Evolutionary conservation across 2,888 invertebrate genomes (phyloP), one percentile per base, ranked within the genome.

Genomic region (Brachypalpus laphriformis): DNA sequence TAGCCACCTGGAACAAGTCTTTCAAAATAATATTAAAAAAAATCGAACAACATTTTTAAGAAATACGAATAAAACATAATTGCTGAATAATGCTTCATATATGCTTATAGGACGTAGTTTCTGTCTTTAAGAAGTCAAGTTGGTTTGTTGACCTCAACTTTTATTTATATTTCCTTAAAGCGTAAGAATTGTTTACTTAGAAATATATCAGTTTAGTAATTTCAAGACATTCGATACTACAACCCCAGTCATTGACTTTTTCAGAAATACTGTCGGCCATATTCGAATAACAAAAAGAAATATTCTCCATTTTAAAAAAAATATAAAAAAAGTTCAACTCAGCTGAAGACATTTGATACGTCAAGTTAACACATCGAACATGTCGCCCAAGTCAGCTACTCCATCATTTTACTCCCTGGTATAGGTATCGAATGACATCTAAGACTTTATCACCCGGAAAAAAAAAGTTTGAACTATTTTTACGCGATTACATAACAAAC

Each of bases 391-490:
- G 14, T 40, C 25, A 54, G 25, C 20, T 37, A 45, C 70, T 71
- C 82, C 77, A 65, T 82, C 49, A 40, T 14, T n/a, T n/a, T 49
- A 31, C 47, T 76, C 49, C 16, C 42, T 18, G 47, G 1, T 40
- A 14, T 22, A 47, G 56, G 71, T 78, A 82, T 82, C 82, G 40
- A 72, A 82, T 82, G 72, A 72, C 82, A 82, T 66, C 20, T 40
- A 16, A 40, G 47, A 34, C 14, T 20, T 72, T 56, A 25, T 59
- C 63, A 51, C 61, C 72, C 77, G 77, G 77, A 77, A 45, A 65
- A 65, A 66, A 45, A 56, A 34, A n/a, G 7, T 14, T 51, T 11
- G 8, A 65, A 82, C 77, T 82, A 78, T 82, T 82, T 78, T 66
- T 68, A 68, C 72, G 34, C 66, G 54, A 40, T 82, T 82, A 78